phyloP scores from a whole-genome alignment of 2,797 vertebrate species.

The Pipistrellus kuhlii region DNA sequence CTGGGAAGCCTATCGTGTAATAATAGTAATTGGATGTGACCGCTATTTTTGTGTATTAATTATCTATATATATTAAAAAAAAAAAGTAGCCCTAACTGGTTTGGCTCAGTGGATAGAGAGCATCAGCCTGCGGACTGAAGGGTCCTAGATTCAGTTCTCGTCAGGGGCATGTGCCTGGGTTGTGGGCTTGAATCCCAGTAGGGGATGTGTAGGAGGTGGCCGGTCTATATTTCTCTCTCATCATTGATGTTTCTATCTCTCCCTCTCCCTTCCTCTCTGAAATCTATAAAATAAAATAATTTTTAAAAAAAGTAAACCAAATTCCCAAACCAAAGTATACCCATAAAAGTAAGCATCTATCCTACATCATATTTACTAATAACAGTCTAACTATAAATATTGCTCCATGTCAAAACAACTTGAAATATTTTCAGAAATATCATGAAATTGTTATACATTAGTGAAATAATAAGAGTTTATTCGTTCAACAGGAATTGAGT shows the following conservation, averaged over 20 bases:
- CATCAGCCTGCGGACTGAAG: too few species aligned
- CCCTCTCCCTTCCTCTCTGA: too few species aligned
- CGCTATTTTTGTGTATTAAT: constrained; percentile 1
- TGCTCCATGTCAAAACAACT: constrained; percentile 41
- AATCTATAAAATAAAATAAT: too few species aligned
- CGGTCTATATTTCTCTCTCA: too few species aligned
- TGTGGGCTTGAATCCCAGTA: too few species aligned
- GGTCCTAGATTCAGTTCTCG: too few species aligned
- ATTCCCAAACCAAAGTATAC: neutral
- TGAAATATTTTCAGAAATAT: constrained; percentile 57
- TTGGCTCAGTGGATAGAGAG: too few species aligned
- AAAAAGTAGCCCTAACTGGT: too few species aligned
- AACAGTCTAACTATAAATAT: neutral
- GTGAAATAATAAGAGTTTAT: constrained; percentile 34
- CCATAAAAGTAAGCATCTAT: constrained; percentile 15
- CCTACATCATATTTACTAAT: constrained; percentile 18
- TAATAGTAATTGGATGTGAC: constrained; percentile 26
- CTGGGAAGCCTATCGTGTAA: neutral
- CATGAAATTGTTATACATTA: constrained; percentile 61
- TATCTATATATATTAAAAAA: constrained; percentile 10
- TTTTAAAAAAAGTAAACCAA: neutral
- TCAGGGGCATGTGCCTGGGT: too few species aligned
- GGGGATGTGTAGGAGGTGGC: too few species aligned
- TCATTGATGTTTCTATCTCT: too few species aligned
- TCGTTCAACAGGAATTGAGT: constrained; percentile 44